Base-by-base conservation (phyloP, 2,888 invertebrate species). In the Lasioglossum zephyrum region DNA sequence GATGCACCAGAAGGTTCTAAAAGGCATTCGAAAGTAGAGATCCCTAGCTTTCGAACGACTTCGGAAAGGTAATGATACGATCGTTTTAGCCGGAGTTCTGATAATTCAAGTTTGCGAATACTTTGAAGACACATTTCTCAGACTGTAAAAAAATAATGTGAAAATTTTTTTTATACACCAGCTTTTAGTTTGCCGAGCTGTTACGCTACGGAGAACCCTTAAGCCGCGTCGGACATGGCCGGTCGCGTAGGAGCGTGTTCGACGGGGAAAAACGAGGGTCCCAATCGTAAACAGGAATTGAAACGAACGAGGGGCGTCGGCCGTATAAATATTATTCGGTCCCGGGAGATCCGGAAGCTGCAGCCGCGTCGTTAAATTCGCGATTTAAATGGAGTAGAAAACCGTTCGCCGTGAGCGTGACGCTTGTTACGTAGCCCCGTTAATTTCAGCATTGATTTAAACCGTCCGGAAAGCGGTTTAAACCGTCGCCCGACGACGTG, bases 371-470 rank as follows among this genome's bases (percentile, higher is more conserved):
- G 69, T 82, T 77, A 84, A 49, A 57, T 44, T 5, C 31, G 0
- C 39, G 39, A 69, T 78, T 44, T 31, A 75, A 84, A 84, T 83
- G 63, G 84, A 39, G 74, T 47, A 73, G 72, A 78, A 76, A 79
- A 84, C 31, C 75, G 11, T 57, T 76, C 76, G 60, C 26, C 73
- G 66, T 49, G 57, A 53, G 47, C 26, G 66, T 60, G 72, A 76
- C 60, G 73, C 16, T 26, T 73, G 66, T 76, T 76, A 85, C 75
- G 63, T 26, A n/a, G 26, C 53, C 36, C 57, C 66, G 57, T 84
- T 76, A 84, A 84, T 83, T 83, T 76, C 60, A 69, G 57, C 78
- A 63, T 76, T 73, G 83, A 83, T 85, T 83, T 76, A 76, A 79
- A 75, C 73, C 39, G 18, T 18, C 57, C 72, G 63, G 75, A 53